Percentiles rank a stretch among this genome's conserved stretches.
Evolutionary conservation across 2,797 vertebrate species (phyloP).

Genomic region (Mus minutoides): DNA sequence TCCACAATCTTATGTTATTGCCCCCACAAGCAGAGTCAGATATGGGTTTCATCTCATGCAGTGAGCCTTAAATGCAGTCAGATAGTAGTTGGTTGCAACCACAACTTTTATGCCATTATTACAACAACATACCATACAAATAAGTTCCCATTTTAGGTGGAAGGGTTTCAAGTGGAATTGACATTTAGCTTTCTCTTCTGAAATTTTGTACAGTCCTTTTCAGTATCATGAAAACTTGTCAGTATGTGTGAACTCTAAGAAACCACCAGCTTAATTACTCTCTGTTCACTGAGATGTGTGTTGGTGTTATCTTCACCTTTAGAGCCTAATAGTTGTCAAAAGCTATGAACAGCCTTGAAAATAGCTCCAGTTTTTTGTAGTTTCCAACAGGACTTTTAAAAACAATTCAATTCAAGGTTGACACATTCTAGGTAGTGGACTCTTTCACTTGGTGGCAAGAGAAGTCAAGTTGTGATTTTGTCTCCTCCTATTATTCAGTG

Average conservation of each 20-base stretch:
- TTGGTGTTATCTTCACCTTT: not conserved
- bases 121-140: not conserved
- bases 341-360: not conserved
- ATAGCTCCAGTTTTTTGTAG: not conserved
- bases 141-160: not conserved
- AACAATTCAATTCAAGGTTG: not conserved
- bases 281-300: not conserved
- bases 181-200: not conserved
- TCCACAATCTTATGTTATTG: too few species aligned
- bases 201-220: not conserved
- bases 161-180: not conserved
- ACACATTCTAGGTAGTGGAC: not conserved
- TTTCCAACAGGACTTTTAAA: not conserved
- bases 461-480: not conserved
- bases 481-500: not conserved
- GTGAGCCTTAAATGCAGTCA: too few species aligned
- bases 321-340: not conserved
- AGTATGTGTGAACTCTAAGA: not conserved
- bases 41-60: too few species aligned
- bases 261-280: not conserved
- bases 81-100: too few species aligned
- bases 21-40: too few species aligned
- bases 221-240: not conserved
- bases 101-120: not conserved
- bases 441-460: not conserved